A percentile compares a stretch with the other conserved stretches of the same genome.
Conservation (phyloP, 2,797 vertebrate genomes). For the Aphelocoma californica region DNA sequence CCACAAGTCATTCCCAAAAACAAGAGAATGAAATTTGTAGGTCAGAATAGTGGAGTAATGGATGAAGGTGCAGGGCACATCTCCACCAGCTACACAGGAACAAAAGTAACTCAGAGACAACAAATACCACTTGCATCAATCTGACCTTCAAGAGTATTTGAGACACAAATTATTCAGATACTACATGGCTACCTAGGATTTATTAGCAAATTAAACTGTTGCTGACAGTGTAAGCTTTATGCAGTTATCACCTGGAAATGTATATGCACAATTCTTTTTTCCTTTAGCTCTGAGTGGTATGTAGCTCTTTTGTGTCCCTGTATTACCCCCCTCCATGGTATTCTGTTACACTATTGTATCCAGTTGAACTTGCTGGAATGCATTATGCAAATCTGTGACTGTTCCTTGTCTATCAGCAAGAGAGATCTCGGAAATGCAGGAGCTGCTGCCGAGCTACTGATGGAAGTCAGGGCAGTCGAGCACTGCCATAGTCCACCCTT, state of each 20-base stretch:
- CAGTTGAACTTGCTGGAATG: slow-evolving; percentile 51
- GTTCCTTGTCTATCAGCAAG: slow-evolving; percentile 46
- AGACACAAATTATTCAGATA: not conserved
- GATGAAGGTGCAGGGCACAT: not conserved
- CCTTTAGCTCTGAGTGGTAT: not conserved
- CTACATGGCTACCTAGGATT: not conserved
- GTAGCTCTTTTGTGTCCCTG: not conserved
- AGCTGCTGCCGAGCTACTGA: not conserved
- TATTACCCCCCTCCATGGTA: not conserved
- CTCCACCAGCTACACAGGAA: not conserved
- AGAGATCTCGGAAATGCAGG: slow-evolving; percentile 25
- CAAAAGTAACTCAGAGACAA: not conserved
- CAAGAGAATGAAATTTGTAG: accelerated
- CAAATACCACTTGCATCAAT: not conserved
- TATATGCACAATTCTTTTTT: not conserved
- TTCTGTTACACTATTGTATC: slow-evolving; percentile 36
- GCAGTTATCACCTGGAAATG: not conserved
- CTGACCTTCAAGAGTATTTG: not conserved
- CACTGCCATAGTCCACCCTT: not conserved
- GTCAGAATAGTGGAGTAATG: not conserved
- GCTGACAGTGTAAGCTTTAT: not conserved
- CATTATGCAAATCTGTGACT: slow-evolving; percentile 33
- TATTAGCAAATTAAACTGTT: not conserved
- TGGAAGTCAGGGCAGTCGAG: not conserved
- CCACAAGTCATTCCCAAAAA: not conserved